Base-by-base conservation (phyloP, 2,113 vertebrate species). In the Pollimyrus isidori region DNA sequence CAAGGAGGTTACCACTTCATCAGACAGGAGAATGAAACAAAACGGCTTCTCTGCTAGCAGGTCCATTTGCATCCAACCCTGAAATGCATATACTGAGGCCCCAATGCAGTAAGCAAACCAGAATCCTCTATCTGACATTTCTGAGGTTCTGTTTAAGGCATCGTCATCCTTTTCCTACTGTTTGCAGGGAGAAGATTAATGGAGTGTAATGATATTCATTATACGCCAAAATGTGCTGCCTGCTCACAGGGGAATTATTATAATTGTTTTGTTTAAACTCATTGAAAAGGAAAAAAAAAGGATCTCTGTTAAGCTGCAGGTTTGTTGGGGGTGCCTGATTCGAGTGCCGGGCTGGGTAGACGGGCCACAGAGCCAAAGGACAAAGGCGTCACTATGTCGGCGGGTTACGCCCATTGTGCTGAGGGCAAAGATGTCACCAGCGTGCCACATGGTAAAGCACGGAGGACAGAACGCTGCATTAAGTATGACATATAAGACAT, bases 121-220 rank as follows among this genome's bases (percentile, higher is more conserved):
- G 53, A 45, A 23, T 10, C 21, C 53, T 53, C 19, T 17, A 87
- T 58, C 53, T 87, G 53, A 65, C 56, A 45, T 52, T 62, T 45
- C 35, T 45, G 53, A 87, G 21, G 56, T 48, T 52, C 65, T 50
- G 45, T 35, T 50, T 80, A 73, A 80, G 6, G 23, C 30, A 73
- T 52, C 46, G 49, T 76, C 52, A 30, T 69, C 42, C 87, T 45
- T 48, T 88, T 17, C 73, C 53, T 48, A 23, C 58, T 73, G 23
- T 88, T 88, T 13, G 65, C 58, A 88, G 56, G 48, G 65, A 69
- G 87, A 26, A 73, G 88, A 80, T 88, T 65, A 88, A 88, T 88
- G 88, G 49, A 80, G 69, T 50, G 26, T 5, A 88, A 76, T 49
- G 88, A 26, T 39, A 88, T 48, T 88, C 17, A 73, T 88, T 50